Evolutionary conservation across 2,888 invertebrate species (phyloP), one percentile per base, ranked within the genome.

Genomic region (Drosophila stalkeri): DNA sequence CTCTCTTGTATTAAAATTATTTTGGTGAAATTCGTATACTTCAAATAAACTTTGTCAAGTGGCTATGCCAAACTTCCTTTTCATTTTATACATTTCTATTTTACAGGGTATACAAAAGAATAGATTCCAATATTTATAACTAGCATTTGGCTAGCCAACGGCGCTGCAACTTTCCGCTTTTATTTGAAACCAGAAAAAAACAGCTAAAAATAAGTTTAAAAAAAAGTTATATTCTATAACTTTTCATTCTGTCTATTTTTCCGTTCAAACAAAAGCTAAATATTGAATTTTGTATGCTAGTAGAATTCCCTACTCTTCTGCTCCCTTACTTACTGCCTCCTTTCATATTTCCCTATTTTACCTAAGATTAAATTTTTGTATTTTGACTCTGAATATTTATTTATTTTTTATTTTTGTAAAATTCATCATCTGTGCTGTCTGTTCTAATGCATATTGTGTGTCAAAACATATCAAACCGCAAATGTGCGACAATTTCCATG

Each of bases 401-500:
- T n/a, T n/a, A n/a, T n/a, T n/a, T 44, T 37, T 5, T 27, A 6
- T 5, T 44, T 31, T 3, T 27, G 18, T 2, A 16, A 47, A 31
- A 18, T 43, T 43, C 41, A 31, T 35, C 55, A 41, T 8, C 20
- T 37, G 39, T 33, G n/a, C 20, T 54, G 59, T 39, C 47, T 20
- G 20, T 39, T n/a, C 18, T 43, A 33, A 51, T 31, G 51, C 33
- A 64, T 70, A 51, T 54, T 60, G 64, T 75, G 9, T 46, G 56
- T 59, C 61, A 59, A 66, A 31, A 66, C 52, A 62, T 59, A 56
- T 75, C 27, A 18, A 20, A 18, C 57, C 55, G 18, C 75, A 75
- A 63, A 54, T 60, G 70, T 80, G 65, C 71, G 49, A 52, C 62
- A 64, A 76, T 78, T 68, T 75, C 41, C 62, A 41, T 44, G 72